Conservation (phyloP, 1,140 invertebrate species). For the Oryctes rhinoceros region DNA sequence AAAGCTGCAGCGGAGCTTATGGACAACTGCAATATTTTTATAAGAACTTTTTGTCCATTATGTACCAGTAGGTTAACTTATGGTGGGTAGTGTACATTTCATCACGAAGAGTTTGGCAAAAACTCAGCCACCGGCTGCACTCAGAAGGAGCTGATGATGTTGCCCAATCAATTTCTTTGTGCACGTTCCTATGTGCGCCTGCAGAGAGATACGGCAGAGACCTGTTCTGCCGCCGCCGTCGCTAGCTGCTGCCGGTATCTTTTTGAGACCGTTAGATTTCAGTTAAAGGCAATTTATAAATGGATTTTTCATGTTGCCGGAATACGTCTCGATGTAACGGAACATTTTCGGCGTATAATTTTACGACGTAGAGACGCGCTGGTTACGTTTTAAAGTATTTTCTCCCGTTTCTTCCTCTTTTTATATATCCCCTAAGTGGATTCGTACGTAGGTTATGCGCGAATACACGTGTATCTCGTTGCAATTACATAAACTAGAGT, state of each 20-base stretch:
- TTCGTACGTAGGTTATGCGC: constrained; percentile 22
- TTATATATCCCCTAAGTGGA: not conserved
- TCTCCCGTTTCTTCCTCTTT: constrained; percentile 24
- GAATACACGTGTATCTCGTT: not conserved
- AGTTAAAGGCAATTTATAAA: constrained; percentile 40
- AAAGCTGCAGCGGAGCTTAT: too few species aligned
- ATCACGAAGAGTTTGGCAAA: not conserved
- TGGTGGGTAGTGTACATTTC: too few species aligned
- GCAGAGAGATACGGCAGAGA: not conserved
- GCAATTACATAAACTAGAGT: constrained; percentile 23
- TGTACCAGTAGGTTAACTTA: too few species aligned
- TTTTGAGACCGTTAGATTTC: constrained; percentile 32
- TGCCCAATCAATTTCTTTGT: not conserved
- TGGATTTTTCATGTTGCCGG: constrained; percentile 36
- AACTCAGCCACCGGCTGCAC: not conserved
- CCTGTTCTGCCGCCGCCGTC: not conserved
- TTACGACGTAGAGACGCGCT: constrained; percentile 26
- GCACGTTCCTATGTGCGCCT: not conserved
- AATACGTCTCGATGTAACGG: constrained; percentile 24
- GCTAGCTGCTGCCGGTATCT: constrained; percentile 13
- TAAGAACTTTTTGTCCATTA: too few species aligned
- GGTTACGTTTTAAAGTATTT: constrained; percentile 25
- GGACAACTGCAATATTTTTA: too few species aligned
- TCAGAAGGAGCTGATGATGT: not conserved
- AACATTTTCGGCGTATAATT: constrained; percentile 27